Evolutionary conservation across 2,113 vertebrate genomes (phyloP).

Genomic region (Trochalopteron elliotii): DNA sequence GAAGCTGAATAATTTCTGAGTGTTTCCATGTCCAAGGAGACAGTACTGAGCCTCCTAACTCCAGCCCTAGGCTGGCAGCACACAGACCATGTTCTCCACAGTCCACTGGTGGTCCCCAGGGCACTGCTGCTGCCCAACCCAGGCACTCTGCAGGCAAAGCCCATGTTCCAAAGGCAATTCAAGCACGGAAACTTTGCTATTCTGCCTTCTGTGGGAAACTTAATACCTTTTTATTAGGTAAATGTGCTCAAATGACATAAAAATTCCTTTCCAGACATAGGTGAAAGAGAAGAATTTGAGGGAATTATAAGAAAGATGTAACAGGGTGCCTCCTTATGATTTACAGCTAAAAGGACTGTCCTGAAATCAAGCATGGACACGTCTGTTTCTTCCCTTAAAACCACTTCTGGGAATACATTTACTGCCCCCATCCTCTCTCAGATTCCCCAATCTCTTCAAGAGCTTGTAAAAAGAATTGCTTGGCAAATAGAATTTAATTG

Average conservation of each 20-base stretch:
- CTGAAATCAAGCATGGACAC: neutral
- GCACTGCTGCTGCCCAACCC: neutral
- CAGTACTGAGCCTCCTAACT: neutral
- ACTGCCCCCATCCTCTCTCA: neutral
- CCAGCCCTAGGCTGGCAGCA: neutral
- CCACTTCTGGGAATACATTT: constrained; percentile 21
- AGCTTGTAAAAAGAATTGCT: constrained; percentile 14
- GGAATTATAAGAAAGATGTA: neutral
- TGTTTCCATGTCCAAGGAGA: neutral
- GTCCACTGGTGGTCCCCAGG: neutral
- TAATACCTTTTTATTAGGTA: neutral
- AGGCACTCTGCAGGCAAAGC: neutral
- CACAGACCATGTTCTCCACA: fast-evolving
- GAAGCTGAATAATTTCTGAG: neutral
- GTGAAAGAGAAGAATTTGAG: neutral
- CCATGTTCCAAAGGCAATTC: neutral
- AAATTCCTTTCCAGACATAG: neutral
- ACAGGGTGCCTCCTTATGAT: neutral
- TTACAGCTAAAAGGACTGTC: neutral
- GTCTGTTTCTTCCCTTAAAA: neutral
- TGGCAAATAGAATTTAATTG: constrained; percentile 67
- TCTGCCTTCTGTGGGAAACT: neutral
- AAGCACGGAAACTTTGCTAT: neutral
- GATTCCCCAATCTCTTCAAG: constrained; percentile 29
- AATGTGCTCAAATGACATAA: neutral